Base-by-base conservation (phyloP, 2,797 vertebrate genomes). In the Ictinia mississippiensis region DNA sequence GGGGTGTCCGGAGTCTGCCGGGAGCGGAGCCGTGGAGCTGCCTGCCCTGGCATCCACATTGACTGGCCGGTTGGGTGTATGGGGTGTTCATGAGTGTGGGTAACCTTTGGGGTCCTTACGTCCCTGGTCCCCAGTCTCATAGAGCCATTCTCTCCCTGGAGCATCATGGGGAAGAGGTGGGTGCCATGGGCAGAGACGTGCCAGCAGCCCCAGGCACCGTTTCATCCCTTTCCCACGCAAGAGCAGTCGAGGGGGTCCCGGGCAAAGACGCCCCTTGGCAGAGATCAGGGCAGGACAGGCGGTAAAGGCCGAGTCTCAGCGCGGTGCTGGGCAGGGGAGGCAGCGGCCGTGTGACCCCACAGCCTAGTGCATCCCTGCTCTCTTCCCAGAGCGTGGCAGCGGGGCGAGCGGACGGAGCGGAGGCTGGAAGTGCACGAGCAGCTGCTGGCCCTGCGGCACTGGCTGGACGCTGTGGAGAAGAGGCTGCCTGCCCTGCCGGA, bases 381-480 rank as follows among this genome's bases (percentile, higher is more conserved):
- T 77, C 68, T 66, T 52, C 18, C 6, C 92, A 97, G 97, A 10
- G 49, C 16, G 31, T 97, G 98, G 89, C 94, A 68, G 70, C 93
- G 96, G 16, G 61, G 79, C 9, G 98, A 98, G 98, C 67, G 97
- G 91, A 97, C 93, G 66, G 98, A 98, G 78, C 98, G 96, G 97
- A 95, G 98, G 85, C 97, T 93, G 90, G 99, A 98, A 77, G 98
- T 98, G 95, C 98, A 98, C 38, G 98, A 98, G 95, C 98, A 98
- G 93, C 98, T 99, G 96, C 95, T 97, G 81, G 98, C 98, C 19
- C 98, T 99, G 95, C 98, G 98, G 91, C 97, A 98, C 95, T 99
- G 99, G 98, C 98, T 99, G 95, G 98, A 96, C 31, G 93, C 93
- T 28, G 96, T 99, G 98, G 99, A 99, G 98, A 98, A 98, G 98